A percentile compares a stretch with the other conserved stretches of the same genome.
These are phyloP conservation scores for Podarcis siculus DNA, from an alignment of 2,797 vertebrate genomes.

Conservation along the genomic window DNA sequence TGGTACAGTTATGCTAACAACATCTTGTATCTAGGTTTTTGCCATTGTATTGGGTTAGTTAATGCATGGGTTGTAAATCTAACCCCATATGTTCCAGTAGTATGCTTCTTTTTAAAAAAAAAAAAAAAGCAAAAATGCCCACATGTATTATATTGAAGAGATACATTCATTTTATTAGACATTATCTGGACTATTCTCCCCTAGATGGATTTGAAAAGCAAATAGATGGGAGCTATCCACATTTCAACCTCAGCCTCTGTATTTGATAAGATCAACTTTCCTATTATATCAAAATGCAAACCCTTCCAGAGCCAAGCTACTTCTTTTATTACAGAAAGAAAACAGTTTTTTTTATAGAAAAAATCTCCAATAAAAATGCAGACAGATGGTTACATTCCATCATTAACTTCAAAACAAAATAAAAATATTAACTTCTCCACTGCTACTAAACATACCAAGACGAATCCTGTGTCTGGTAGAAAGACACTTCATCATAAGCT, in stretches of 20 bases:
- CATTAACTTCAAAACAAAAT: slow-evolving; percentile 48
- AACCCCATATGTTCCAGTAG: not conserved
- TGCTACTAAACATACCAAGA: slow-evolving; percentile 7
- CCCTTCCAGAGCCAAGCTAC: slow-evolving; percentile 12
- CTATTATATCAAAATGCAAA: not conserved
- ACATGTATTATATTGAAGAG: not conserved
- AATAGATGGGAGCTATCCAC: slow-evolving; percentile 7
- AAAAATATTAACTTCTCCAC: slow-evolving; percentile 40
- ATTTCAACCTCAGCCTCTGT: not conserved
- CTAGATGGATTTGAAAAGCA: slow-evolving; percentile 24
- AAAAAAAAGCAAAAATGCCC: not conserved
- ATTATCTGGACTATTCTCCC: slow-evolving; percentile 14
- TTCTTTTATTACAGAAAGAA: slow-evolving; percentile 28
- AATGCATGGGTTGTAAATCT: not conserved
- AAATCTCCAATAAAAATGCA: slow-evolving; percentile 21
- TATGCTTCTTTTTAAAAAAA: not conserved
- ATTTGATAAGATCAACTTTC: not conserved
- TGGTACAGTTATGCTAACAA: slow-evolving; percentile 9
- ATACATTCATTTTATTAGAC: slow-evolving; percentile 33
- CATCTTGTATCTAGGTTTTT: not conserved
- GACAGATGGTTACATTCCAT: slow-evolving; percentile 53
- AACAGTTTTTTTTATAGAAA: not conserved
- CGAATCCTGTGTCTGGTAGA: not conserved
- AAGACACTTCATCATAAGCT: not conserved
- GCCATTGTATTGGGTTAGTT: not conserved